Conservation (phyloP, 2,113 vertebrate species). For the Leiothrix lutea region DNA sequence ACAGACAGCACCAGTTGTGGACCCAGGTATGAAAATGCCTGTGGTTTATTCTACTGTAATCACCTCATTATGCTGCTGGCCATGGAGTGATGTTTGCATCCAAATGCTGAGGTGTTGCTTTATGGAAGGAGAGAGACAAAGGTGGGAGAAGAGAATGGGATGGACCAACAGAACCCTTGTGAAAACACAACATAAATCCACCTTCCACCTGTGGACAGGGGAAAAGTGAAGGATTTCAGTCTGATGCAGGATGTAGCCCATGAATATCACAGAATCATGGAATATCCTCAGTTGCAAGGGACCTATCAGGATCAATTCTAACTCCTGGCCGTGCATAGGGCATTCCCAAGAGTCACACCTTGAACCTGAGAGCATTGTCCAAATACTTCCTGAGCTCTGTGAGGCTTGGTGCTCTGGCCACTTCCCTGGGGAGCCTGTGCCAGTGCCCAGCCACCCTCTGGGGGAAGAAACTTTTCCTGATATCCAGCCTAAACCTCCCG, state of each 20-base stretch:
- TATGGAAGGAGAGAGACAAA: not conserved
- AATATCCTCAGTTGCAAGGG: not conserved
- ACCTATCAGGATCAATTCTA: not conserved
- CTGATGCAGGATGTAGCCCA: not conserved
- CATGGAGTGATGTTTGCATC: not conserved
- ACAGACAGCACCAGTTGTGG: not conserved
- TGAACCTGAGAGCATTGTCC: not conserved
- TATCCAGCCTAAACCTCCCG: not conserved
- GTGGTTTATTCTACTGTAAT: not conserved
- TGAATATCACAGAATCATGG: not conserved
- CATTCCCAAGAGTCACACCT: not conserved
- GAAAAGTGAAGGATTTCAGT: not conserved
- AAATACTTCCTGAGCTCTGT: not conserved
- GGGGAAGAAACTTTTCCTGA: not conserved
- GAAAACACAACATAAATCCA: not conserved
- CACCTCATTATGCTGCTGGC: not conserved
- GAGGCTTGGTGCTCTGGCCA: not conserved
- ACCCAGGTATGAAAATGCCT: not conserved
- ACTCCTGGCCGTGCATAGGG: not conserved
- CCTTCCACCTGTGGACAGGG: not conserved
- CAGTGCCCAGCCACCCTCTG: not conserved
- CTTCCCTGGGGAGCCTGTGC: not conserved
- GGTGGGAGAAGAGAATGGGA: not conserved
- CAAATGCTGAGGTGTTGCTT: not conserved
- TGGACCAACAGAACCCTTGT: not conserved